A percentile compares a stretch with the other conserved stretches of the same genome.
These are phyloP conservation scores for Vimba vimba DNA, from an alignment of 2,113 vertebrate species.

Conservation along the genomic window DNA sequence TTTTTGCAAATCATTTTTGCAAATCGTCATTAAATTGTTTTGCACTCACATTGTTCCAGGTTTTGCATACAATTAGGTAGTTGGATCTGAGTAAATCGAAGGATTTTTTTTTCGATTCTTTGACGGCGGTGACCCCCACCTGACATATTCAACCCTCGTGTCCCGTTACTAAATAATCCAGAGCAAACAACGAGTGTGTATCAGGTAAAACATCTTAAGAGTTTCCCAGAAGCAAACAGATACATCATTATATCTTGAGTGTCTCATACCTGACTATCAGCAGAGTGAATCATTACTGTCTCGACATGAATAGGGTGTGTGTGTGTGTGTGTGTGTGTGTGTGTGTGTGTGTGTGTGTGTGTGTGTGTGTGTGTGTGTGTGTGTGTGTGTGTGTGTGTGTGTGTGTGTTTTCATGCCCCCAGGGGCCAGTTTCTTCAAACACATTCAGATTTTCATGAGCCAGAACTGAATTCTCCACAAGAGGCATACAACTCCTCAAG, in stretches of 20 bases:
- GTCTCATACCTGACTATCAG: slow-evolving; percentile 23
- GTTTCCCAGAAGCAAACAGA: slow-evolving; percentile 26
- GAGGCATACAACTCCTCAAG: not conserved
- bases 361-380: not conserved
- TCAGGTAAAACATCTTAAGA: slow-evolving; percentile 11
- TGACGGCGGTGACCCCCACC: not conserved
- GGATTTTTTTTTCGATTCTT: not conserved
- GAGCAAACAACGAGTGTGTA: slow-evolving; percentile 1
- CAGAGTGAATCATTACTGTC: slow-evolving; percentile 30
- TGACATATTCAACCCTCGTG: not conserved
- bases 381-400: not conserved
- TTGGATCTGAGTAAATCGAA: not conserved
- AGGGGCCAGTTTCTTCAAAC: slow-evolving; percentile 15
- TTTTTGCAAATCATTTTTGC: not conserved
- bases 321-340: not conserved
- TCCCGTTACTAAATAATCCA: slow-evolving; percentile 21
- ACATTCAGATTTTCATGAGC: slow-evolving; percentile 23
- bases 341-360: not conserved
- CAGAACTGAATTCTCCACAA: slow-evolving; percentile 30
- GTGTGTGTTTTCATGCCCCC: not conserved
- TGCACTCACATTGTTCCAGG: not conserved
- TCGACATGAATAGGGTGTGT: slow-evolving; percentile 13
- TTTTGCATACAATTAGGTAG: not conserved
- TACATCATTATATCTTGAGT: slow-evolving; percentile 18
- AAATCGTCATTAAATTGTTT: not conserved